A percentile compares a stretch with the other conserved stretches of the same genome.
Conservation (phyloP, 2,797 vertebrate genomes). For the Arrhamphus sclerolepis region DNA sequence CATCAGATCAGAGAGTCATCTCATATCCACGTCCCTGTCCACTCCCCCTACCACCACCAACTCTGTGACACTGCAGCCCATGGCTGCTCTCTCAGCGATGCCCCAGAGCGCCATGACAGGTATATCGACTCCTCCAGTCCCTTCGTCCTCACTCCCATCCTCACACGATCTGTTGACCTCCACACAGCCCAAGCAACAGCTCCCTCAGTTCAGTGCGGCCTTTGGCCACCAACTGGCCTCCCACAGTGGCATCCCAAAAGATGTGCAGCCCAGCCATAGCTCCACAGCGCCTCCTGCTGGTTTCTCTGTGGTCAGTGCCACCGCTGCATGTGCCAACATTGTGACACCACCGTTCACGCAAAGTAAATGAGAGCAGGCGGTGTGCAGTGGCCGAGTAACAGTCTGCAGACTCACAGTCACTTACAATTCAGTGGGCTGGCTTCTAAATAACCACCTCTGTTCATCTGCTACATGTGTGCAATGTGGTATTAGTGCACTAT, state of each 20-base stretch:
- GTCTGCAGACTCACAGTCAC: slow-evolving; percentile 56
- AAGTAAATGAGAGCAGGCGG: slow-evolving; percentile 82
- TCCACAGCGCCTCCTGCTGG: slow-evolving; percentile 96
- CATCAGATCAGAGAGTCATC: slow-evolving; percentile 91
- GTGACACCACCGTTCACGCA: slow-evolving; percentile 88
- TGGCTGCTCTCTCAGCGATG: slow-evolving; percentile 92
- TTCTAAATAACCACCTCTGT: slow-evolving; percentile 33
- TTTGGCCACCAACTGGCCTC: slow-evolving; percentile 98
- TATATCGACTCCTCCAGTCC: slow-evolving; percentile 78
- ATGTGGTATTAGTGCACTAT: slow-evolving; percentile 75
- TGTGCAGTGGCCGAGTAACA: slow-evolving; percentile 28
- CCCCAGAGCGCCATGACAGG: slow-evolving; percentile 91
- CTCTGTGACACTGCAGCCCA: slow-evolving; percentile 93
- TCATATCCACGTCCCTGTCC: slow-evolving; percentile 96
- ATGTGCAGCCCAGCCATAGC: slow-evolving; percentile 99
- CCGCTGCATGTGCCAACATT: slow-evolving; percentile 93
- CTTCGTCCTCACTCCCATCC: slow-evolving; percentile 84
- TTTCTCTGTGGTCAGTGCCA: slow-evolving; percentile 93
- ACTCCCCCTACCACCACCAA: slow-evolving; percentile 93
- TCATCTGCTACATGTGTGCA: slow-evolving; percentile 69
- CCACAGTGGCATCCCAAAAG: slow-evolving; percentile 99
- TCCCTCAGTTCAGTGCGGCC: slow-evolving; percentile 98
- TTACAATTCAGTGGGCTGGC: slow-evolving; percentile 37
- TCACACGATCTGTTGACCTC: slow-evolving; percentile 89
- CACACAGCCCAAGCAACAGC: slow-evolving; percentile 93